Conservation (phyloP, 1,140 invertebrate genomes). For the Luehdorfia chinensis region DNA sequence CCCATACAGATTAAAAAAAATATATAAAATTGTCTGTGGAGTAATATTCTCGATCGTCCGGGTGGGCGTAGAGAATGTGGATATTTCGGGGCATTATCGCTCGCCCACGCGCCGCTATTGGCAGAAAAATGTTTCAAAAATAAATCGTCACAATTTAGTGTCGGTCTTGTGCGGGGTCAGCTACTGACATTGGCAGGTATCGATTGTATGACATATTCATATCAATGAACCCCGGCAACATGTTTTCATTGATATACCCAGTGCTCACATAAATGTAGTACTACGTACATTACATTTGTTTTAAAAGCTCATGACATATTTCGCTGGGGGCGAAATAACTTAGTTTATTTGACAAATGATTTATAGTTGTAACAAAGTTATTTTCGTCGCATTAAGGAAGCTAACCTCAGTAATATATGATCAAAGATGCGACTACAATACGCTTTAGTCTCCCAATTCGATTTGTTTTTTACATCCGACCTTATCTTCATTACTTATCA, state of each 20-base stretch:
- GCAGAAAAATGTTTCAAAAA: slow-evolving; percentile 70
- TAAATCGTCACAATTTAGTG: slow-evolving; percentile 54
- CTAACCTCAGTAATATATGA: too few species aligned
- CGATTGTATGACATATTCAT: too few species aligned
- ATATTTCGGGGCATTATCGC: slow-evolving; percentile 65
- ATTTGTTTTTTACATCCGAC: slow-evolving; percentile 24
- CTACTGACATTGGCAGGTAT: slow-evolving; percentile 38
- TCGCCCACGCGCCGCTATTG: slow-evolving; percentile 59
- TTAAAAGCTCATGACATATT: too few species aligned
- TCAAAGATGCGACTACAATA: too few species aligned
- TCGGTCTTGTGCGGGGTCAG: slow-evolving; percentile 37
- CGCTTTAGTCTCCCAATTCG: too few species aligned
- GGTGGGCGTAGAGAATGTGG: slow-evolving; percentile 60
- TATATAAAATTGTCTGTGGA: slow-evolving; percentile 51
- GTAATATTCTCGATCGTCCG: slow-evolving; percentile 52
- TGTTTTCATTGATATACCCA: too few species aligned
- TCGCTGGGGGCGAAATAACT: too few species aligned
- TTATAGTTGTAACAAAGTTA: too few species aligned
- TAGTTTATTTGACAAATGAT: not conserved
- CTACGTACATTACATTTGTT: too few species aligned
- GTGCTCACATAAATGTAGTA: too few species aligned
- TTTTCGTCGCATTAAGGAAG: too few species aligned
- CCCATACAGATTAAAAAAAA: slow-evolving; percentile 25
- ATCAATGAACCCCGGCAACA: not conserved
- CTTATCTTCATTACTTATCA: slow-evolving; percentile 61